Evolutionary conservation across 1,140 invertebrate species (phyloP).

Genomic region (Solenopsis fugax): DNA sequence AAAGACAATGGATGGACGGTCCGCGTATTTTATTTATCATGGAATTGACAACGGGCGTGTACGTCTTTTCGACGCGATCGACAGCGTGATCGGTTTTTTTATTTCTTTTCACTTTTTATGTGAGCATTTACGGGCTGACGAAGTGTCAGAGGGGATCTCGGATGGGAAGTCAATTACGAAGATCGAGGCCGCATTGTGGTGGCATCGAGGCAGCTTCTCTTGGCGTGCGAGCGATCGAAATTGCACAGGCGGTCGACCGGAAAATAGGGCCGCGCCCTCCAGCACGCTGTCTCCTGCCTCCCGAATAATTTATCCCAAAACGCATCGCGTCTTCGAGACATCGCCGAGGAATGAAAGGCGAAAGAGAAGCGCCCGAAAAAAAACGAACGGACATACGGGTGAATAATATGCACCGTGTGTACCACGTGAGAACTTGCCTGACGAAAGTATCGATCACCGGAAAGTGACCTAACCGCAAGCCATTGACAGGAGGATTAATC

Average conservation of each 20-base stretch:
- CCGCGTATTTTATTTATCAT: conserved; percentile 16
- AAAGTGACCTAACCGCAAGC: conserved; percentile 16
- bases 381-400: not conserved
- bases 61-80: conserved; percentile 21
- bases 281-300: conserved; percentile 56
- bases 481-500: conserved; percentile 37
- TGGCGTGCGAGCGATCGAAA: conserved; percentile 61
- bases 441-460: conserved; percentile 6
- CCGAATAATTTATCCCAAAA: conserved; percentile 71
- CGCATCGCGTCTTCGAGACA: conserved; percentile 54
- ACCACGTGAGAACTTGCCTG: not conserved
- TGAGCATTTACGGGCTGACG: conserved; percentile 17
- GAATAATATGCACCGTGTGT: not conserved
- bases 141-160: not conserved
- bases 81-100: not conserved
- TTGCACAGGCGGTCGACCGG: conserved; percentile 64
- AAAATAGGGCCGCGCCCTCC: conserved; percentile 64
- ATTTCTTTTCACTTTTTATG: not conserved
- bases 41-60: not conserved
- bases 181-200: conserved; percentile 42
- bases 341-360: not conserved
- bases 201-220: conserved; percentile 30
- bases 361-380: not conserved
- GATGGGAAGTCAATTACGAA: conserved; percentile 41
- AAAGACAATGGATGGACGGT: not conserved